Percentiles rank a stretch among this genome's conserved stretches.
Conservation (phyloP, 2,888 invertebrate species). For the Cataglyphis rosenhaueri region DNA sequence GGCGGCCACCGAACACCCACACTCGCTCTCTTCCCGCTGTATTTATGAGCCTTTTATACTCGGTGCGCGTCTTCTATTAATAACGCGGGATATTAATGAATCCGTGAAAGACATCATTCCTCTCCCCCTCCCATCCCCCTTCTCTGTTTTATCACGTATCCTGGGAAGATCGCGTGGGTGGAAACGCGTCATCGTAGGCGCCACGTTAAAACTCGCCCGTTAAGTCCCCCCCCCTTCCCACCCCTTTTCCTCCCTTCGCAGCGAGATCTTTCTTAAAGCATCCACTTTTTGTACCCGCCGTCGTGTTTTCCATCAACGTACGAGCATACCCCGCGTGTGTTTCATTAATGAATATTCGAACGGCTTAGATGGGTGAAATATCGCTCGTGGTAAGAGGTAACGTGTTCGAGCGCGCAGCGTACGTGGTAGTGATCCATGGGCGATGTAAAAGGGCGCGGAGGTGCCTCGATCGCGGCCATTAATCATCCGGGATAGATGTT, state of each 20-base stretch:
- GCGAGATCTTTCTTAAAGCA: background rate
- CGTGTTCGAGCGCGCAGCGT: conserved; percentile 41
- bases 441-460: conserved; percentile 44
- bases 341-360: conserved; percentile 70
- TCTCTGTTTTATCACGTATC: conserved; percentile 25
- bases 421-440: conserved; percentile 58
- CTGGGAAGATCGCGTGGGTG: conserved; percentile 66
- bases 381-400: conserved; percentile 35
- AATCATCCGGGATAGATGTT: conserved; percentile 65
- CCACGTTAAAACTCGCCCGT: conserved; percentile 48
- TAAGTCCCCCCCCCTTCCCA: background rate
- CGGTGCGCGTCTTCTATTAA: conserved; percentile 80
- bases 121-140: background rate
- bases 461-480: conserved; percentile 55
- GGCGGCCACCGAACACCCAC: conserved; percentile 84
- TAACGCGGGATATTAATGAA: conserved; percentile 79
- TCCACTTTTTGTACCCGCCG: background rate
- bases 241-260: background rate
- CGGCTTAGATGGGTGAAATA: conserved; percentile 53
- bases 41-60: conserved; percentile 80
- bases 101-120: conserved; percentile 66
- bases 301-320: conserved; percentile 53
- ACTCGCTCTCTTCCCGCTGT: conserved; percentile 57
- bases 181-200: conserved; percentile 59
- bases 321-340: conserved; percentile 48